These are phyloP conservation scores for Rotaria sp. DNA, from an alignment of 2,888 invertebrate species.

Conservation along the genomic window DNA sequence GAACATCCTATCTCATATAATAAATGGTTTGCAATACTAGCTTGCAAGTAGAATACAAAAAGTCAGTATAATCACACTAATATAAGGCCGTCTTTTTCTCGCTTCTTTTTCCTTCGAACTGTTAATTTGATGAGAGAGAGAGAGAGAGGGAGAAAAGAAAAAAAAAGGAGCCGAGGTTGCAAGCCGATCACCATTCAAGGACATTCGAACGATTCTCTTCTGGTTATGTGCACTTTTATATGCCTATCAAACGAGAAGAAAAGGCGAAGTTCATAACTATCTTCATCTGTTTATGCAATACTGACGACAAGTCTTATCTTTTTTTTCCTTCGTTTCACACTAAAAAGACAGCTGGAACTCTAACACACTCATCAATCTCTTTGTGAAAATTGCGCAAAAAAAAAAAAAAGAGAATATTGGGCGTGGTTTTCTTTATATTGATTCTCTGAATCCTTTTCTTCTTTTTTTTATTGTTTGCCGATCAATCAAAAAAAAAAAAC, in stretches of 20 bases:
- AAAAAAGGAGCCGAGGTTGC: not conserved
- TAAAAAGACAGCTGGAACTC: not conserved
- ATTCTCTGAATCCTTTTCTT: not conserved
- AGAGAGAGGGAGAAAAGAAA: not conserved
- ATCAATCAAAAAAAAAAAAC: not conserved
- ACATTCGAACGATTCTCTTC: not conserved
- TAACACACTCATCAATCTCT: slow-evolving; percentile 3
- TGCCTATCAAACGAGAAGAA: not conserved
- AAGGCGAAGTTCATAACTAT: slow-evolving; percentile 1
- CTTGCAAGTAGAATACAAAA: not conserved
- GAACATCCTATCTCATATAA: not conserved
- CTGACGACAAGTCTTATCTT: slow-evolving; percentile 13
- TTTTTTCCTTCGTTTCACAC: not conserved
- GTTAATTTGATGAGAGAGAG: not conserved
- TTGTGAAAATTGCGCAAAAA: not conserved
- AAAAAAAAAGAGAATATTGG: not conserved
- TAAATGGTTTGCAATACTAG: not conserved
- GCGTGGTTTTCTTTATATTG: not conserved
- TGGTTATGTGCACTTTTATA: not conserved
- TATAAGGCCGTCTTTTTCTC: not conserved
- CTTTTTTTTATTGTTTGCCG: not conserved
- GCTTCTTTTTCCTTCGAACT: not conserved
- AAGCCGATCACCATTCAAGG: not conserved
- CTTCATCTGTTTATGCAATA: not conserved
- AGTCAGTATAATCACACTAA: not conserved